Base-by-base conservation (phyloP, 37 sponge, comb jelly and placozoan genomes). In the Theonella swinhoei region DNA sequence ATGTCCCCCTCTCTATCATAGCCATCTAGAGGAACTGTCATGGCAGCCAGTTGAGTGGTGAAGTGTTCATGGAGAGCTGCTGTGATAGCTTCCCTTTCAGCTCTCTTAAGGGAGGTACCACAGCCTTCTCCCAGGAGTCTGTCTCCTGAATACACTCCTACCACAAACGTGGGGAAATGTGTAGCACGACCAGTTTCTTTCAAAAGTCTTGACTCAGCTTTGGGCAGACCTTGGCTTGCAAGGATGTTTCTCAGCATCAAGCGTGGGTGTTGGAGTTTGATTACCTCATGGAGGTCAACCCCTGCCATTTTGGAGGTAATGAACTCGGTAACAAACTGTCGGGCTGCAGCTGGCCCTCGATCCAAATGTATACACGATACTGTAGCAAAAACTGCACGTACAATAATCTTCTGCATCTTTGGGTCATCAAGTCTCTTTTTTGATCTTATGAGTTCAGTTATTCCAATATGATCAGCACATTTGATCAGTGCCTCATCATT, bases 111-210 rank as follows among this genome's bases (percentile, higher is more conserved):
- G 0, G 95, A 94, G 23, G 90, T 88, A 0, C 94, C 97, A 35
- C 64, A 69, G 11, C 95, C 97, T 37, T 97, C 90, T 11, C 83
- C 92, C 33, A 97, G 74, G 42, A 83, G 47, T 4, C 39, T 28
- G 37, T 87, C 65, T 11, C 90, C 93, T 0, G 95, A 94, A 63
- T 72, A 94, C n/a, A 94, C 84, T 28, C 88, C 96, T 17, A 97
- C 90, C 31, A 84, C 81, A 87, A 92, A 97, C n/a, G 95, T 82
- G 30, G 97, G 93, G 34, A 94, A 88, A 54, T 95, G 93, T 14
- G 97, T 89, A 11, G 80, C 84, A 62, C 97, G 61, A 19, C 97
- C 97, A 42, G 78, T 94, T 82, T 97, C 97, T 37, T 79, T 85
- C 31, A 97, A 30, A 14, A 97, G 77, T 64, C 91, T 42, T 20